Conservation (phyloP, 2,113 vertebrate genomes). For the Neogobius melanostomus region DNA sequence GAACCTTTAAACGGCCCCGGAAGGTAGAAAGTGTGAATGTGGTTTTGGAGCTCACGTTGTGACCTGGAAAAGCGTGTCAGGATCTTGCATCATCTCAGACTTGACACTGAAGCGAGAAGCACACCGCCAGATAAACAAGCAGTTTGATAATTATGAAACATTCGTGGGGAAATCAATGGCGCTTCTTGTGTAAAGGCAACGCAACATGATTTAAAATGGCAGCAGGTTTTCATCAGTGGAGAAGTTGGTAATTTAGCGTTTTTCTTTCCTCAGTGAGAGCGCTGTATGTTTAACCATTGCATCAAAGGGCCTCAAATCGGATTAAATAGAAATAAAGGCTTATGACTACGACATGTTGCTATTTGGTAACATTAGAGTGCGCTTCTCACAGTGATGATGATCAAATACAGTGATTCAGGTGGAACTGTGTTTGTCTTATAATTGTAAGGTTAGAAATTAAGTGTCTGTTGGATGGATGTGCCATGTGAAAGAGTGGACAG, state of each 20-base stretch:
- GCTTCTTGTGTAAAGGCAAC: neutral
- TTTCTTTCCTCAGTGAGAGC: neutral
- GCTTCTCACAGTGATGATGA: neutral
- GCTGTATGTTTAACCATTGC: neutral
- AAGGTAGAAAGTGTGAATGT: neutral
- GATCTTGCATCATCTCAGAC: constrained; percentile 5
- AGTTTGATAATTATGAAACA: constrained; percentile 6
- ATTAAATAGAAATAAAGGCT: neutral
- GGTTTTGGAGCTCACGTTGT: neutral
- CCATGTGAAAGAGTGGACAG: too few species aligned
- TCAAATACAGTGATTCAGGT: neutral
- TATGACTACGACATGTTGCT: neutral
- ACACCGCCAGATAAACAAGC: neutral
- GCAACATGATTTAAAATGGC: neutral
- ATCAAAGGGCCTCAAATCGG: neutral
- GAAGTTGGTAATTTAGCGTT: neutral
- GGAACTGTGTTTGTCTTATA: neutral
- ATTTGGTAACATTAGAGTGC: neutral
- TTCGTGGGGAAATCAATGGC: neutral
- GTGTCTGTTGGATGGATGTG: too few species aligned
- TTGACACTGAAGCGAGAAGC: neutral
- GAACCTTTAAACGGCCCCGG: neutral
- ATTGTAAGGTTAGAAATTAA: too few species aligned
- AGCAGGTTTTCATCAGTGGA: neutral
- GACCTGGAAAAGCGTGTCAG: constrained; percentile 9